Conservation (phyloP, 2,113 vertebrate genomes). For the Anguilla rostrata region DNA sequence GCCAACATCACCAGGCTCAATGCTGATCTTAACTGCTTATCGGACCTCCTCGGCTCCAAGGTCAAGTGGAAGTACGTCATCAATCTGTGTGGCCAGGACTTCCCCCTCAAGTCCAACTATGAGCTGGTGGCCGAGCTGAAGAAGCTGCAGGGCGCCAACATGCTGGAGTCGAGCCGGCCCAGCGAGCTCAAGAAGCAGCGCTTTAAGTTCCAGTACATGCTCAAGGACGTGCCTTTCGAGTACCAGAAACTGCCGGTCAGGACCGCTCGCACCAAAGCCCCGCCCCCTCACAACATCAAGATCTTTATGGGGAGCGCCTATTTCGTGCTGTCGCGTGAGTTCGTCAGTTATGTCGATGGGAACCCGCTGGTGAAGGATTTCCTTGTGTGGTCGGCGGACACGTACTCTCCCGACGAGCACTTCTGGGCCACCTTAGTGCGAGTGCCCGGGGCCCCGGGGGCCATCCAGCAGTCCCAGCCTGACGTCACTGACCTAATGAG, state of each 20-base stretch:
- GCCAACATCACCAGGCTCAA: constrained; percentile 86
- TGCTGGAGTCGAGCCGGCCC: constrained; percentile 84
- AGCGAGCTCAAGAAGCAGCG: constrained; percentile 78
- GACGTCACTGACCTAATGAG: constrained; percentile 89
- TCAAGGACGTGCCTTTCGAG: constrained; percentile 74
- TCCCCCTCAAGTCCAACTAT: constrained; percentile 85
- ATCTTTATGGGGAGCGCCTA: constrained; percentile 90
- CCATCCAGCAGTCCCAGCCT: constrained; percentile 66
- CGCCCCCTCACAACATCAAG: constrained; percentile 79
- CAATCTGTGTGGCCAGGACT: constrained; percentile 92
- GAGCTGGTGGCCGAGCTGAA: constrained; percentile 81
- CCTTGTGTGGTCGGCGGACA: constrained; percentile 86
- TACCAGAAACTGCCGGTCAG: constrained; percentile 75
- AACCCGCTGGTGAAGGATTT: constrained; percentile 78
- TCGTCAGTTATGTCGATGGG: constrained; percentile 68
- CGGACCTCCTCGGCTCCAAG: constrained; percentile 77
- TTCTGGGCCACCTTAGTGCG: constrained; percentile 90
- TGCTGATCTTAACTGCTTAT: constrained; percentile 88
- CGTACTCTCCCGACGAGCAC: constrained; percentile 91
- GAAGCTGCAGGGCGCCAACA: constrained; percentile 79
- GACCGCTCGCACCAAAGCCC: constrained; percentile 72
- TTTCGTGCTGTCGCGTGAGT: constrained; percentile 82
- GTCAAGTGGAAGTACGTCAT: constrained; percentile 87
- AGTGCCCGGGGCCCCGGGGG: constrained; percentile 82
- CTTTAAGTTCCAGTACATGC: constrained; percentile 78